Evolutionary conservation across 2,888 invertebrate genomes (phyloP).

Genomic region (Criorhina ranunculi): DNA sequence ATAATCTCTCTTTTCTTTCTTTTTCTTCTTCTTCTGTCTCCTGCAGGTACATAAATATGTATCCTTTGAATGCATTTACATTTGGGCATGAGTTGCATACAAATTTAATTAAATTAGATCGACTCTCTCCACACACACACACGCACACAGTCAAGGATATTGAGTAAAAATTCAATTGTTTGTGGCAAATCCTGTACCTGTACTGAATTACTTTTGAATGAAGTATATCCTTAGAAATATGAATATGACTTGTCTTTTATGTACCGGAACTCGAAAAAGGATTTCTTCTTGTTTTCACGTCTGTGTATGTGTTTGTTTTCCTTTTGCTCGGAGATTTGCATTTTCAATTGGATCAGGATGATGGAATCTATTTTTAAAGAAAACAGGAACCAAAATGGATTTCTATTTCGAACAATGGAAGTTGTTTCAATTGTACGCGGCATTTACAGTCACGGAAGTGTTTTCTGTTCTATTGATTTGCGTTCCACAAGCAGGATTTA

Average conservation of each 20-base stretch:
- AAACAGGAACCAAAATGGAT: slow-evolving; percentile 38
- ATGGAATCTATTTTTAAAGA: slow-evolving; percentile 53
- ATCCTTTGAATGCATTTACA: slow-evolving; percentile 20
- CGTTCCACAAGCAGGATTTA: too few relatives aligned
- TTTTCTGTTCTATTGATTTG: neutral
- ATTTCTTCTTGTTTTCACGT: neutral
- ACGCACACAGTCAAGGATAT: slow-evolving; percentile 18
- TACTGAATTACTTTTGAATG: slow-evolving; percentile 40
- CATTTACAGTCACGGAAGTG: slow-evolving; percentile 19
- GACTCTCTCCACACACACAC: slow-evolving; percentile 16
- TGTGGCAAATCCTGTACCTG: slow-evolving; percentile 57
- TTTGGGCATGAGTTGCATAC: slow-evolving; percentile 17
- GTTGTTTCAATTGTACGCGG: slow-evolving; percentile 26
- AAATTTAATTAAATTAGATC: slow-evolving; percentile 67
- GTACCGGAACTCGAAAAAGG: slow-evolving; percentile 27
- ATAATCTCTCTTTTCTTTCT: slow-evolving; percentile 7
- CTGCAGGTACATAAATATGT: slow-evolving; percentile 2
- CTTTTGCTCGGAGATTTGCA: slow-evolving; percentile 42
- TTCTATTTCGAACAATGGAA: slow-evolving; percentile 51
- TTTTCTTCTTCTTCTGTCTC: neutral
- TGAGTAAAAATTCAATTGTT: slow-evolving; percentile 70
- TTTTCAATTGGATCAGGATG: slow-evolving; percentile 59
- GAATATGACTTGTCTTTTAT: slow-evolving; percentile 26
- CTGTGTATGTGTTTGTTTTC: neutral
- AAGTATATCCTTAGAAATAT: slow-evolving; percentile 44